A percentile compares a stretch with the other conserved stretches of the same genome.
Evolutionary conservation across 2,888 invertebrate species (phyloP).

Genomic region (Calliphora vomitoria): DNA sequence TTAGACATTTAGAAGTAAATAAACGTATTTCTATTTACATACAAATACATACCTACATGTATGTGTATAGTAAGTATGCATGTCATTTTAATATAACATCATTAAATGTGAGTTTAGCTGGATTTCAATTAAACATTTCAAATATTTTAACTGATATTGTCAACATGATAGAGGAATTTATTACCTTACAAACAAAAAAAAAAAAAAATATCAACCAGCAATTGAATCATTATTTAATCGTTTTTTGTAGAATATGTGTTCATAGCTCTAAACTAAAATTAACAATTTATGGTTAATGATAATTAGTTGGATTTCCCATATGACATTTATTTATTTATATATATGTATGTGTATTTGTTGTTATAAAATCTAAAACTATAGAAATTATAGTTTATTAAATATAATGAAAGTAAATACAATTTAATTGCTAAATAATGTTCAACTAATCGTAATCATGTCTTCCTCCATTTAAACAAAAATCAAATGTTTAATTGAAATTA

Average conservation of each 20-base stretch:
- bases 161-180: conserved; percentile 58
- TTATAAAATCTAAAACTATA: conserved; percentile 4
- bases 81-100: conserved; percentile 44
- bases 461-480: neutral
- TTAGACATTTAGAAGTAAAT: conserved; percentile 21
- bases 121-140: conserved; percentile 42
- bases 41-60: neutral
- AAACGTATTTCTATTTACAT: conserved; percentile 5
- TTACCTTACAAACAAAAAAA: conserved; percentile 11
- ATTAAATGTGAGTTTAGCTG: conserved; percentile 51
- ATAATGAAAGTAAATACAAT: conserved; percentile 16
- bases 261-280: conserved; percentile 7
- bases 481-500: conserved; percentile 1
- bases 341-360: neutral
- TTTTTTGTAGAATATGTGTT: neutral
- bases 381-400: conserved; percentile 10
- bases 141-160: conserved; percentile 64
- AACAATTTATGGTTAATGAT: conserved; percentile 26
- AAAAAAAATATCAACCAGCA: neutral
- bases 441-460: neutral
- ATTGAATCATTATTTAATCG: neutral
- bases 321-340: neutral
- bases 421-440: neutral
- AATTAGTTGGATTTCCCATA: conserved; percentile 33
- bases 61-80: conserved; percentile 22